Evolutionary conservation across 2,797 vertebrate genomes (phyloP), one percentile per base, ranked within the genome.

Genomic region (Gambelia wislizenii): DNA sequence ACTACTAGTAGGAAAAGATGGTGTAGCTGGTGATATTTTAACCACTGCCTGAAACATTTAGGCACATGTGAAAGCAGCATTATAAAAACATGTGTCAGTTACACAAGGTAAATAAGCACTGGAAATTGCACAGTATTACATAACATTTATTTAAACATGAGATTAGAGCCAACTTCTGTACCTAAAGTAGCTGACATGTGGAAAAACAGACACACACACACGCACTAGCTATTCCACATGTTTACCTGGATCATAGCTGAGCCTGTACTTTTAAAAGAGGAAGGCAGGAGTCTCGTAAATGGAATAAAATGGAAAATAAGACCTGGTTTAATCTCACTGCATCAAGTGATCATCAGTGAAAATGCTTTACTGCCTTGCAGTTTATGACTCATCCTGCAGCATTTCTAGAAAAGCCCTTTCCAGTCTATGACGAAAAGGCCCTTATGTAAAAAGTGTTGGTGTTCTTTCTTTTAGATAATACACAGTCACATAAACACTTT

Each of bases 311-410:
- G 52, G 47, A 86, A 89, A 85, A 59, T 61, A 84, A 83, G 42
- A 52, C 90, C 90, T 92, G 94, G 93, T 94, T 96, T 81, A 93
- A 89, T 80, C 79, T 56, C 33, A 33, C 79, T 88, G 70, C 70
- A 85, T 91, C 83, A 88, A 85, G 87, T 93, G 93, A 89, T 93
- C 88, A 81, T 93, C 93, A 95, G 93, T 95, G 95, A 95, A 67
- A 91, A 85, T 89, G 91, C 91, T 95, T 91, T 76, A 74, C 92
- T 92, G 92, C 92, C 94, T 89, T 88, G 92, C 91, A 89, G 94
- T 94, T 88, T 93, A 95, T 96, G 96, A 96, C 93, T 96, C 96
- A 96, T 93, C 93, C 94, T 96, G 96, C 96, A 95, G 95, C 88
- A 92, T 95, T 96, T 96, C 94, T 93, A 91, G 94, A 95, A 95